Base-by-base conservation (phyloP, 1,140 invertebrate species). In the Phortica variegata region DNA sequence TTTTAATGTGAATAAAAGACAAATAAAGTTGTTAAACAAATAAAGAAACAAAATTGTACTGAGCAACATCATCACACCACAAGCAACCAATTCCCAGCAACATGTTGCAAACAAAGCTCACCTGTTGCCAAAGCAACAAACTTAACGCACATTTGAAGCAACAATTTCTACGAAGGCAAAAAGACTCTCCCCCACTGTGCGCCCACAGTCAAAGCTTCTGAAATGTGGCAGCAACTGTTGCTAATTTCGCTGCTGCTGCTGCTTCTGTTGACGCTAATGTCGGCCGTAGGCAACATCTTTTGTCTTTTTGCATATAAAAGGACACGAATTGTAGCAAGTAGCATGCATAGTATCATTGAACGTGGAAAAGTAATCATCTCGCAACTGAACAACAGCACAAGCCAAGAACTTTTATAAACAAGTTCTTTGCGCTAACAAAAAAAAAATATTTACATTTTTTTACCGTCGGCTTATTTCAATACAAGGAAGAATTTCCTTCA, bases 251-350 rank as follows among this genome's bases (percentile, higher is more conserved):
- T 4, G 12, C 33, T 34, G 33, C 12, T 34, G 33, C 33, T 34
- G 33, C 4, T n/a, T 7, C 33, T 34, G 16, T 34, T 34, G 12
- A 15, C 4, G 16, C 33, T 10, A 15, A 15, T 15, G 16, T 6
- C 26, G 15, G 15, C 45, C 51, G 31, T 9, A 23, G 43, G 49
- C 46, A 29, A 47, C 42, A 15, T 20, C 45, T 54, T 52, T 43
- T 47, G 46, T 39, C 49, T 19, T 39, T 47, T 37, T 50, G 40
- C 52, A 42, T 73, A 73, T 73, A 73, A 73, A 73, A 73, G 69
- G 60, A 56, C 59, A 21, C 41, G 49, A 20, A 18, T 43, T 39
- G 33, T 13, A 38, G 13, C 34, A 56, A 52, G 52, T 40, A 57
- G 34, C 60, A 61, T 47, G 47, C 69, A 73, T 54, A 65, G 47